phyloP scores from a whole-genome alignment of 1,140 invertebrate species.

The Meloidogyne hapla region DNA sequence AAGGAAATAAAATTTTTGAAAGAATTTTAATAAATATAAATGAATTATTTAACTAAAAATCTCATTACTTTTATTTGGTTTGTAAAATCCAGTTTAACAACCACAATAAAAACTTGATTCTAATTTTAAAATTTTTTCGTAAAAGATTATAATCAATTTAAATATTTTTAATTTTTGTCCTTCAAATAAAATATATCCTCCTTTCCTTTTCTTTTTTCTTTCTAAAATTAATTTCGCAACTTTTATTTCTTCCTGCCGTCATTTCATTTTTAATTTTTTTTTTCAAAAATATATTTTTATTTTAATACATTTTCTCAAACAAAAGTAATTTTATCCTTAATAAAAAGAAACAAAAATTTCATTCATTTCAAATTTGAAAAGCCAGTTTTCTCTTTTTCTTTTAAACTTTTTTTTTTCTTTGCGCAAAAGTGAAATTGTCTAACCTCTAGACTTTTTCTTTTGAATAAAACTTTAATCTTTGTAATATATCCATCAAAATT shows the following conservation, averaged over 20 bases:
- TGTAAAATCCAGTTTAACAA: too few relatives aligned
- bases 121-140: background rate
- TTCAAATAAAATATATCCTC: background rate
- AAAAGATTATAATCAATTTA: conserved; percentile 4
- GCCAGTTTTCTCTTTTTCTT: conserved; percentile 1
- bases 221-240: background rate
- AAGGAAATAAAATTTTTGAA: background rate
- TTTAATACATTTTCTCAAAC: background rate
- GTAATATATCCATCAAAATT: too few relatives aligned
- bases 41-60: background rate
- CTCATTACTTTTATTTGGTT: background rate
- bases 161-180: background rate
- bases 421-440: background rate
- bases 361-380: background rate
- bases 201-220: background rate
- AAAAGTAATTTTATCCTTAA: background rate
- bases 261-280: background rate
- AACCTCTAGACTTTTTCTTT: too few relatives aligned
- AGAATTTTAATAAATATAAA: background rate
- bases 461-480: background rate
- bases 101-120: background rate
- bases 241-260: background rate
- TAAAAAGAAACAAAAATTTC: background rate
- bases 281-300: background rate
- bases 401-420: background rate